Conservation (phyloP, 2,888 invertebrate species). For the Apamea anceps region DNA sequence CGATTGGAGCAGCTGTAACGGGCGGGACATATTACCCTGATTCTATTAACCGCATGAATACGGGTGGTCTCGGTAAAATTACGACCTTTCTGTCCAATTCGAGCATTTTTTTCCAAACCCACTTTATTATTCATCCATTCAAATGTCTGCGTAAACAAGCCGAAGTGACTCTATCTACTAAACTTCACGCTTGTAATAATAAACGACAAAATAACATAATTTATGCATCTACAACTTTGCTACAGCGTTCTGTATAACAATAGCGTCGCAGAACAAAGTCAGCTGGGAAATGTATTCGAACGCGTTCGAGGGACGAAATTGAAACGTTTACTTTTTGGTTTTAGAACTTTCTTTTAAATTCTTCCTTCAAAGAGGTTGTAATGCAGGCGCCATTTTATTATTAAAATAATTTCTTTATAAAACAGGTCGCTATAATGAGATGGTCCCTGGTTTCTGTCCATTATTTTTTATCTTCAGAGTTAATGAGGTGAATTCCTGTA, state of each 20-base stretch:
- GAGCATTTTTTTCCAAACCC: slow-evolving; percentile 46
- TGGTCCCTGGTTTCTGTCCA: slow-evolving; percentile 37
- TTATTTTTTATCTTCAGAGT: slow-evolving; percentile 52
- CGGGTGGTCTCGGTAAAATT: slow-evolving; percentile 70
- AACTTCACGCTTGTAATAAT: slow-evolving; percentile 63
- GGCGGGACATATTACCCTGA: slow-evolving; percentile 77
- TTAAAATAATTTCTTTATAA: slow-evolving; percentile 41
- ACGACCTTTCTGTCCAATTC: slow-evolving; percentile 68
- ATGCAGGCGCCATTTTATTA: slow-evolving; percentile 40
- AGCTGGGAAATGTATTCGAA: slow-evolving; percentile 66
- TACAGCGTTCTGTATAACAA: slow-evolving; percentile 74
- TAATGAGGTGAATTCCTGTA: slow-evolving; percentile 58
- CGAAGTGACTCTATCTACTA: slow-evolving; percentile 56
- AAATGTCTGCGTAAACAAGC: slow-evolving; percentile 56
- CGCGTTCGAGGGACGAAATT: slow-evolving; percentile 66
- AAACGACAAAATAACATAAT: slow-evolving; percentile 69
- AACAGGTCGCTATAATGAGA: slow-evolving; percentile 57
- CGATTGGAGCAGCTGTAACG: slow-evolving; percentile 80
- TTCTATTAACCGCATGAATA: slow-evolving; percentile 77
- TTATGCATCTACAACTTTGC: slow-evolving; percentile 74
- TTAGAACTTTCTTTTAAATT: slow-evolving; percentile 66
- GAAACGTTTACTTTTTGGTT: slow-evolving; percentile 69
- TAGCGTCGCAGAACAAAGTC: slow-evolving; percentile 70
- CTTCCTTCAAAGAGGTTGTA: slow-evolving; percentile 43
- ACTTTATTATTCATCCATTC: slow-evolving; percentile 56